phyloP scores from a whole-genome alignment of 2,888 invertebrate species.

The Reticulitermes lucifugus region DNA sequence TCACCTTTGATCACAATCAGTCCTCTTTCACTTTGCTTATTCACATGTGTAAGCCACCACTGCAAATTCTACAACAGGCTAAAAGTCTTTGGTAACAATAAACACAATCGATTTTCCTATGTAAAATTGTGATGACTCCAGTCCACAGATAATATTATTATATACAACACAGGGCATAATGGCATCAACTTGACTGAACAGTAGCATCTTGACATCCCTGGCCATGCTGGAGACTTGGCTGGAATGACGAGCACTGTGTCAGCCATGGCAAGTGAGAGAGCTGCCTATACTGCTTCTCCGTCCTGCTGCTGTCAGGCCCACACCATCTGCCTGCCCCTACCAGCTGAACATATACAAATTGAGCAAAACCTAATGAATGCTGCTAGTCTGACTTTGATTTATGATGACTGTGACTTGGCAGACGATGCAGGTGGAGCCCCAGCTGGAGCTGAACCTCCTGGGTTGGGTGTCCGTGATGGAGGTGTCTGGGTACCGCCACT shows the following conservation, averaged over 20 bases:
- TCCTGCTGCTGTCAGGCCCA: slow-evolving; percentile 23
- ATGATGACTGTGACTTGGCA: slow-evolving; percentile 54
- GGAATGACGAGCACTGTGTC: neutral
- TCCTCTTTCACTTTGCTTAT: neutral
- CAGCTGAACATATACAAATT: slow-evolving; percentile 50
- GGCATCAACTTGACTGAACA: neutral
- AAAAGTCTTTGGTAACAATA: slow-evolving; percentile 54
- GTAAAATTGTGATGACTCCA: slow-evolving; percentile 27
- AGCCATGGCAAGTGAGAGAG: slow-evolving; percentile 29
- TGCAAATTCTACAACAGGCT: slow-evolving; percentile 30
- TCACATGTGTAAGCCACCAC: slow-evolving; percentile 14
- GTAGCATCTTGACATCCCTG: neutral
- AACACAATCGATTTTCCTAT: slow-evolving; percentile 40
- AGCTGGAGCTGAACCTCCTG: slow-evolving; percentile 49
- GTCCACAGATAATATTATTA: slow-evolving; percentile 30
- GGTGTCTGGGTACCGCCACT: slow-evolving; percentile 51
- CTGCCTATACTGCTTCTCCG: slow-evolving; percentile 27
- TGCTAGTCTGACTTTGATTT: slow-evolving; percentile 52
- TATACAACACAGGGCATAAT: slow-evolving; percentile 34
- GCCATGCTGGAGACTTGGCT: neutral
- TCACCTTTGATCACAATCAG: neutral
- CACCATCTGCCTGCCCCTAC: slow-evolving; percentile 19
- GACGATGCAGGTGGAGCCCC: slow-evolving; percentile 44
- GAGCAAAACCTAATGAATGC: slow-evolving; percentile 54
- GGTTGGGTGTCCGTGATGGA: slow-evolving; percentile 51